phyloP scores from a whole-genome alignment of 2,888 invertebrate genomes.

The Prosopocoilus inquinatus region DNA sequence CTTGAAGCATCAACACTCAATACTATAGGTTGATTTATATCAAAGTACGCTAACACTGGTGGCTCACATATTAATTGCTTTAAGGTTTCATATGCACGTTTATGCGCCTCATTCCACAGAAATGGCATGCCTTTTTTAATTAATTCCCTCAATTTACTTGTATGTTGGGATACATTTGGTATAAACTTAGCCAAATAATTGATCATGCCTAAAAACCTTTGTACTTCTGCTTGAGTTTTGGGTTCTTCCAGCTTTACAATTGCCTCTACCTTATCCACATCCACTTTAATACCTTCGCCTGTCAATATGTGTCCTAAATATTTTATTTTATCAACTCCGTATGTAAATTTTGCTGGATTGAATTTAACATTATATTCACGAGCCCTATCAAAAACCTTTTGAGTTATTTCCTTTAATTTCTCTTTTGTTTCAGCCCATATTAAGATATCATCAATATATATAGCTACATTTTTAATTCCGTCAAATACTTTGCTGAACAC shows the following conservation, averaged over 20 bases:
- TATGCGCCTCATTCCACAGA: too few relatives aligned
- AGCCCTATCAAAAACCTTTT: slow-evolving; percentile 23
- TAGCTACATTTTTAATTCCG: slow-evolving; percentile 24
- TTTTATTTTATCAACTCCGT: too few relatives aligned
- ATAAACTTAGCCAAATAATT: slow-evolving; percentile 25
- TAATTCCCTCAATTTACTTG: slow-evolving; percentile 19
- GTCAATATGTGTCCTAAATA: not conserved
- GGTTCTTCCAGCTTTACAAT: not conserved
- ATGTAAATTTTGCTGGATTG: slow-evolving; percentile 21
- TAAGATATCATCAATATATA: slow-evolving; percentile 35
- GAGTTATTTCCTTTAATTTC: slow-evolving; percentile 25
- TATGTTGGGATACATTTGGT: slow-evolving; percentile 26
- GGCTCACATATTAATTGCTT: not conserved
- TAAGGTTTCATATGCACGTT: too few relatives aligned
- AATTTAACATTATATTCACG: slow-evolving; percentile 21
- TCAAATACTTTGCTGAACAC: slow-evolving; percentile 25
- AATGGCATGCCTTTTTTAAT: too few relatives aligned
- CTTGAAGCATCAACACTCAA: slow-evolving; percentile 27
- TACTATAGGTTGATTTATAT: slow-evolving; percentile 16
- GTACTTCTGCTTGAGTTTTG: slow-evolving; percentile 1
- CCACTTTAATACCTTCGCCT: slow-evolving; percentile 2
- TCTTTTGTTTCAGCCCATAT: slow-evolving; percentile 26
- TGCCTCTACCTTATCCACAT: not conserved
- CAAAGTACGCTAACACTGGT: slow-evolving; percentile 21
- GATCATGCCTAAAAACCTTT: slow-evolving; percentile 29